Evolutionary conservation across 1,140 invertebrate species (phyloP).

Genomic region (Drosophila lacteicornis): DNA sequence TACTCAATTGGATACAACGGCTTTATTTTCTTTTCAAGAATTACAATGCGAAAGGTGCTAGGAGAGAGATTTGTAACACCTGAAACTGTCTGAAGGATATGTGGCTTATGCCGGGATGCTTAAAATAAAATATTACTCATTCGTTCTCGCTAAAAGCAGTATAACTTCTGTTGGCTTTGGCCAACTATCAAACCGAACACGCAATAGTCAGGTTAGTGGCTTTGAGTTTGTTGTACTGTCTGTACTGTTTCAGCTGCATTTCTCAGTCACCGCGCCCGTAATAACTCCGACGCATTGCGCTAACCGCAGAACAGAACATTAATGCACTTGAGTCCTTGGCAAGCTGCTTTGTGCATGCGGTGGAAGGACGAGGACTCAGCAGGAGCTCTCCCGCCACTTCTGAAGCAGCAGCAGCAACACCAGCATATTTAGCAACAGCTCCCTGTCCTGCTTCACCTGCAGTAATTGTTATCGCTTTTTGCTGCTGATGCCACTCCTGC

Average conservation of each 20-base stretch:
- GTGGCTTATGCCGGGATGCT: no score
- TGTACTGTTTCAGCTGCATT: background rate
- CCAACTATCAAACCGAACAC: conserved; percentile 12
- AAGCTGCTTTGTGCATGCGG: conserved; percentile 36
- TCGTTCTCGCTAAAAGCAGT: background rate
- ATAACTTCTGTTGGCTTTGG: background rate
- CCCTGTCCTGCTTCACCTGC: background rate
- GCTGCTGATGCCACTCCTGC: background rate
- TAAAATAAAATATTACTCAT: background rate
- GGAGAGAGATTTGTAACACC: background rate
- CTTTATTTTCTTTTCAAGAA: background rate
- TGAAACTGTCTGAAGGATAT: no score
- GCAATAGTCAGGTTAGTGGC: conserved; percentile 10
- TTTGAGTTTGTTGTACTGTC: background rate
- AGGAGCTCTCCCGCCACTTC: background rate
- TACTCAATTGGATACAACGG: no score
- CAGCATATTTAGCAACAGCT: background rate
- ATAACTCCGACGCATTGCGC: conserved; percentile 68
- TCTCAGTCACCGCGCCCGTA: conserved; percentile 6
- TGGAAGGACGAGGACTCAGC: conserved; percentile 14
- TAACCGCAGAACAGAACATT: conserved; percentile 54
- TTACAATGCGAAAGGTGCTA: background rate
- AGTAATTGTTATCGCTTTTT: conserved; percentile 31
- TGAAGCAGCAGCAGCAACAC: conserved; percentile 5
- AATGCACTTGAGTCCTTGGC: conserved; percentile 47